Evolutionary conservation across 2,888 invertebrate genomes (phyloP), one percentile per base, ranked within the genome.

Genomic region (Rhagophthalmus giganteus): DNA sequence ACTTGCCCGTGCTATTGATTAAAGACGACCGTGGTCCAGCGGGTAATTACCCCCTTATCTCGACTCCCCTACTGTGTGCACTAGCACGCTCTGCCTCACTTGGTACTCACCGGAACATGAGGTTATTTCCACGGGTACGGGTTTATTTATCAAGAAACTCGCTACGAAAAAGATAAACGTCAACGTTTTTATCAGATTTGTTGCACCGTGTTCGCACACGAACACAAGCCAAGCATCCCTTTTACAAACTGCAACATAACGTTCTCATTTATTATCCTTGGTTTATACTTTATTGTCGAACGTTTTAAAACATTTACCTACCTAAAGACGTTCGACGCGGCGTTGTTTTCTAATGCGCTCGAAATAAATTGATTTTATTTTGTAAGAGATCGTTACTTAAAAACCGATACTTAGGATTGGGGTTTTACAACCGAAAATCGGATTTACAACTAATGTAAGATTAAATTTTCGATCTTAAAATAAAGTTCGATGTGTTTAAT

Each of bases 21-120:
- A 73, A 74, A 73, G 72, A 73, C 73, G 72, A 68, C 73, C 72
- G 72, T 70, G 72, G 72, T 73, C 72, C 72, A 73, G 72, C 72
- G 73, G 70, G 72, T 73, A 74, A 74, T 73, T 74, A 71, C 68
- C 68, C 70, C 70, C 70, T 69, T 69, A 69, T 68, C 69, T 70
- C 67, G 63, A 65, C 63, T 64, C 66, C 66, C 68, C 64, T 63
- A 52, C 47, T 50, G 50, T 51, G 57, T 51, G 54, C 47, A 42
- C 46, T 42, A 49, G 41, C 51, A 52, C 47, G 47, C 52, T 51
- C 56, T 47, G 54, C 44, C 50, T 53, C 53, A 52, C 52, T 52
- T 52, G 46, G 52, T 51, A 47, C 47, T 53, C 47, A 38, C 47
- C 53, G 53, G 41, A 53, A 53, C 47, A 53, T 42, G 47, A 46